Conservation (phyloP, 2,113 vertebrate genomes). For the Perca flavescens region DNA sequence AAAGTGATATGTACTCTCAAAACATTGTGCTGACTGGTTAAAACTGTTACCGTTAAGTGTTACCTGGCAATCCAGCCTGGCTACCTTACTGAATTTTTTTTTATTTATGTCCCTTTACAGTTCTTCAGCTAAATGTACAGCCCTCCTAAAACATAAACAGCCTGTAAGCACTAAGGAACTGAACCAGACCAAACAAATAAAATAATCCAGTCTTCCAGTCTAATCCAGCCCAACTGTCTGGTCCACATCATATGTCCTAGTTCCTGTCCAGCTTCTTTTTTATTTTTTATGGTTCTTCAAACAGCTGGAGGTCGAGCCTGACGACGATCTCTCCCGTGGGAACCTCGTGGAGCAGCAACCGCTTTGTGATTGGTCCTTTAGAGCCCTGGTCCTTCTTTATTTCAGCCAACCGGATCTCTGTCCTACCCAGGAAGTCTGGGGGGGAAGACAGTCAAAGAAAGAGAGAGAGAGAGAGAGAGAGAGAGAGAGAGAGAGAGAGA, state of each 20-base stretch:
- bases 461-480: not conserved
- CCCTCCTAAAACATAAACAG: not conserved
- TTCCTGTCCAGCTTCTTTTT: not conserved
- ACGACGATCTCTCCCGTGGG: slow-evolving; percentile 99
- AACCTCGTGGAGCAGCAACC: slow-evolving; percentile 97
- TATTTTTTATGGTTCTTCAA: slow-evolving; percentile 90
- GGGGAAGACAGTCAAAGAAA: not conserved
- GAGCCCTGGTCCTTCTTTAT: slow-evolving; percentile 99
- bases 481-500: not conserved
- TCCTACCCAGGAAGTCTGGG: slow-evolving; percentile 96
- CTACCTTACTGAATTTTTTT: too few species aligned
- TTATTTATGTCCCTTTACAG: not conserved
- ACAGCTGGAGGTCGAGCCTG: slow-evolving; percentile 95
- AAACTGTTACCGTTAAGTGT: too few species aligned
- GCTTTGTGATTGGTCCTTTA: slow-evolving; percentile 97
- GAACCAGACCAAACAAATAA: not conserved
- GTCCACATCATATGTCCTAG: slow-evolving; percentile 6
- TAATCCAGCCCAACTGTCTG: slow-evolving; percentile 9
- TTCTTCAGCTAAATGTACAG: not conserved
- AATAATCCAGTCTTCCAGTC: slow-evolving; percentile 21
- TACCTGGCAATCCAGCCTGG: too few species aligned
- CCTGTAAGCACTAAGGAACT: not conserved
- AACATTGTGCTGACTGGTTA: not conserved
- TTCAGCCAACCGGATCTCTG: slow-evolving; percentile 97
- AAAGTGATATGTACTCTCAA: not conserved